These are phyloP conservation scores for Sebastes aleutianus DNA, from an alignment of 2,797 vertebrate species.

Conservation along the genomic window DNA sequence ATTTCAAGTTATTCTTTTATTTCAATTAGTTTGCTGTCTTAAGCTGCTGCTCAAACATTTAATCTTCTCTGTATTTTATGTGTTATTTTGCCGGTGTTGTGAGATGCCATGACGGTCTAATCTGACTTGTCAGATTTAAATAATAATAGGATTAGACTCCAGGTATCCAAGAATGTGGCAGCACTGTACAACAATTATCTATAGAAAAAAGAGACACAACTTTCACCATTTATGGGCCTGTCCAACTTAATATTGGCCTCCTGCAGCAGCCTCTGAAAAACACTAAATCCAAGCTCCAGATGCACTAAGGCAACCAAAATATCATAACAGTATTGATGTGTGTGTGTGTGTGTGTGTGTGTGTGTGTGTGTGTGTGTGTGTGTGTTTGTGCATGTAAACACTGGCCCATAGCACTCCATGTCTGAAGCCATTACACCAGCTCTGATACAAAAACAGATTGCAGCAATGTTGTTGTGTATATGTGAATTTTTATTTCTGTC, in stretches of 20 bases:
- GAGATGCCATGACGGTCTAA: conserved; percentile 17
- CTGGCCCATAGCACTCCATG: conserved; percentile 47
- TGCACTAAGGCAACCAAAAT: conserved; percentile 1
- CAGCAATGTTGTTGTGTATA: not conserved
- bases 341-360: conserved; percentile 19
- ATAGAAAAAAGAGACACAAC: not conserved
- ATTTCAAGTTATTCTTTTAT: not conserved
- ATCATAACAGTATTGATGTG: conserved; percentile 26
- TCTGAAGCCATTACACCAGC: conserved; percentile 38
- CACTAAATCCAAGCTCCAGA: not conserved
- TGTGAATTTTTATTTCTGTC: not conserved
- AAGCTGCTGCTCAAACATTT: not conserved
- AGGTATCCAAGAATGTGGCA: conserved; percentile 13
- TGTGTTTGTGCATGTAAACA: conserved; percentile 41
- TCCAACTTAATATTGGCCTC: conserved; percentile 2
- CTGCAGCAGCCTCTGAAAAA: conserved; percentile 14
- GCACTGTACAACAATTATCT: not conserved
- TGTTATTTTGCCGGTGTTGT: conserved; percentile 17
- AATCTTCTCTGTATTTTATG: not conserved
- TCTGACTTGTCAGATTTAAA: conserved; percentile 40
- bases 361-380: conserved; percentile 25
- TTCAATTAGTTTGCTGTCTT: conserved; percentile 13
- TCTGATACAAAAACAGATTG: conserved; percentile 28
- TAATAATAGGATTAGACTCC: conserved; percentile 38
- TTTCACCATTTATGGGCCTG: conserved; percentile 3